A percentile compares a stretch with the other conserved stretches of the same genome.
phyloP scores from a whole-genome alignment of 2,113 vertebrate genomes.

The Colaptes auratus region DNA sequence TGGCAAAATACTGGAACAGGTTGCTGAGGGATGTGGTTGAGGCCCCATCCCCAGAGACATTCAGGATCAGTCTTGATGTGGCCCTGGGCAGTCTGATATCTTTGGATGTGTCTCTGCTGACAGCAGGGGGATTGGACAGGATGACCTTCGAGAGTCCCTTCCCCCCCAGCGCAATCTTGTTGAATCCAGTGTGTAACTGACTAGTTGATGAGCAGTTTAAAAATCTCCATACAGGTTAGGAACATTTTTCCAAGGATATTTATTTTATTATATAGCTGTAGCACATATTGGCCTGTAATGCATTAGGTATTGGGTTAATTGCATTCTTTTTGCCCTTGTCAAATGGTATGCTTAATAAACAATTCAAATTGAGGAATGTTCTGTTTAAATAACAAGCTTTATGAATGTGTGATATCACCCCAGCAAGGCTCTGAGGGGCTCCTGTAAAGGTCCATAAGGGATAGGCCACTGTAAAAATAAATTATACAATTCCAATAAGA shows the following conservation, averaged over 20 bases:
- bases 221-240: not conserved
- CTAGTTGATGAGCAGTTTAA: not conserved
- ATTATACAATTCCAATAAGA: not conserved
- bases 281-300: not conserved
- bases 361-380: not conserved
- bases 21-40: too few species aligned
- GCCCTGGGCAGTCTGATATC: too few species aligned
- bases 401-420: not conserved
- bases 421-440: not conserved
- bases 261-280: not conserved
- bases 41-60: too few species aligned
- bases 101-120: too few species aligned
- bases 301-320: not conserved
- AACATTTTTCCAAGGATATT: not conserved
- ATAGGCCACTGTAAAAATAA: not conserved
- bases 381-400: not conserved
- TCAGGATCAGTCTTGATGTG: too few species aligned
- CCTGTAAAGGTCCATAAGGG: not conserved
- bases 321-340: not conserved
- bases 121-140: too few species aligned
- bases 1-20: too few species aligned
- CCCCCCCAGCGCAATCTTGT: too few species aligned
- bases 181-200: not conserved
- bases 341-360: conserved; percentile 14
- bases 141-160: too few species aligned